These are phyloP conservation scores for Dromius quadrimaculatus DNA, from an alignment of 2,888 invertebrate genomes.

Conservation along the genomic window DNA sequence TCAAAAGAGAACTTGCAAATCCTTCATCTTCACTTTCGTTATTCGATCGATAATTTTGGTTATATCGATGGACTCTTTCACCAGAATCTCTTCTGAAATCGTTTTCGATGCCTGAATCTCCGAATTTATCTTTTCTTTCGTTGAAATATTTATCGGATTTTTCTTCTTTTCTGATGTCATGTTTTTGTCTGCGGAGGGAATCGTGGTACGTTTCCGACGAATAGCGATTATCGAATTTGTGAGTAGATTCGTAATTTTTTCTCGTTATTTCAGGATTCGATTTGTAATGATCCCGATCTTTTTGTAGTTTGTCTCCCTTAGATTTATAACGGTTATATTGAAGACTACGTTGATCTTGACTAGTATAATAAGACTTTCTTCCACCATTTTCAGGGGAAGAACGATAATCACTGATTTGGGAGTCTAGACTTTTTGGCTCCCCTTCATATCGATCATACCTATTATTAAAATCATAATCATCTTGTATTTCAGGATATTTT, in stretches of 20 bases:
- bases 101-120: constrained; percentile 86
- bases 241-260: constrained; percentile 66
- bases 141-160: constrained; percentile 66
- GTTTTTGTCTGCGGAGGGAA: constrained; percentile 73
- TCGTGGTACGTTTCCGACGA: constrained; percentile 68
- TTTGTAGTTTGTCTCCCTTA: constrained; percentile 59
- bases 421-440: constrained; percentile 78
- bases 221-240: constrained; percentile 65
- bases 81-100: constrained; percentile 81
- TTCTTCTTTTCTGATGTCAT: constrained; percentile 64
- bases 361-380: constrained; percentile 53
- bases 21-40: constrained; percentile 80
- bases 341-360: constrained; percentile 60
- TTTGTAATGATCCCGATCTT: constrained; percentile 70
- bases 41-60: constrained; percentile 59
- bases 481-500: constrained; percentile 32
- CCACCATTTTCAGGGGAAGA: constrained; percentile 71
- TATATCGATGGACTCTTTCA: constrained; percentile 60
- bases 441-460: constrained; percentile 65
- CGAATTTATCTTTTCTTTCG: constrained; percentile 73
- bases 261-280: constrained; percentile 74
- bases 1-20: constrained; percentile 75
- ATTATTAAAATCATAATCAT: constrained; percentile 56
- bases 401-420: constrained; percentile 71
- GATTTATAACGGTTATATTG: constrained; percentile 59